Conservation (phyloP, 2,888 invertebrate species). For the Tortricodes alternella region DNA sequence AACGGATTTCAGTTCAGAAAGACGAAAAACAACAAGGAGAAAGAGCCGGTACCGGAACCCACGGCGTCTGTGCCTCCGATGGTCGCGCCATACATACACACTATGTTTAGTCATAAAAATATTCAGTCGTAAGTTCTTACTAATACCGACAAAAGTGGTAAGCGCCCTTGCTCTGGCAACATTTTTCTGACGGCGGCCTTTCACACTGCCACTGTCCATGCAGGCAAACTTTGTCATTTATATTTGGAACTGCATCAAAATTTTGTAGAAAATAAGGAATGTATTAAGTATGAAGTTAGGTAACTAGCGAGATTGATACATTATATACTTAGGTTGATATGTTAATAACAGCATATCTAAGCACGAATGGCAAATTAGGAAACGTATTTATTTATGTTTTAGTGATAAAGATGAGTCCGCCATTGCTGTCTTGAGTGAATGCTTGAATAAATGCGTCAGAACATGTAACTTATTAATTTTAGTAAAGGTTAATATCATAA, state of each 20-base stretch:
- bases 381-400: no score
- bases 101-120: slow-evolving; percentile 74
- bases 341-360: neutral
- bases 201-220: slow-evolving; percentile 10
- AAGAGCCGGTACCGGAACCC: slow-evolving; percentile 59
- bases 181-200: slow-evolving; percentile 19
- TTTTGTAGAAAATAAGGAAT: slow-evolving; percentile 21
- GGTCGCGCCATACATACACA: slow-evolving; percentile 71
- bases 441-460: no score
- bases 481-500: no score
- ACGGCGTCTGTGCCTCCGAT: slow-evolving; percentile 63
- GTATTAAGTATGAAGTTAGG: slow-evolving; percentile 1
- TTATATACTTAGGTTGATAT: neutral
- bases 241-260: slow-evolving; percentile 14
- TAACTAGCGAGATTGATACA: neutral
- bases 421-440: no score
- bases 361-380: slow-evolving; percentile 7
- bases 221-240: slow-evolving; percentile 20
- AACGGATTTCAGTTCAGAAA: slow-evolving; percentile 77
- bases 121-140: slow-evolving; percentile 54
- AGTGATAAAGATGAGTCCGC: no score
- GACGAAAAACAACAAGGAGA: slow-evolving; percentile 73
- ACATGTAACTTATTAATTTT: no score
- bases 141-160: slow-evolving; percentile 4
- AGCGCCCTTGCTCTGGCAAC: slow-evolving; percentile 22